phyloP scores from a whole-genome alignment of 2,113 vertebrate species.

The Tor tambroides region DNA sequence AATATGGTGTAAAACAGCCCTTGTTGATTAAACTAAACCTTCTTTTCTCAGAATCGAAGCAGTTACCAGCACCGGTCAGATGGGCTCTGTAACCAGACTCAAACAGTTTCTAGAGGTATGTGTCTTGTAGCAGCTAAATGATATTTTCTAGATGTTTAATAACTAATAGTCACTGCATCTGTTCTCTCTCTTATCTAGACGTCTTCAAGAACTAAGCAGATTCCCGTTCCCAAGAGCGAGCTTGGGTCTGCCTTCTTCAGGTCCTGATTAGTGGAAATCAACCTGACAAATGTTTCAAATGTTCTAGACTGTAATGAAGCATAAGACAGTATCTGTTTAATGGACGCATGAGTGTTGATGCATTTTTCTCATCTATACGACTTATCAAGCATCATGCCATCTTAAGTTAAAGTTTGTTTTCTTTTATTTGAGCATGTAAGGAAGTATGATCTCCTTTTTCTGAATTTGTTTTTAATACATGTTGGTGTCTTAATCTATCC shows the following conservation, averaged over 20 bases:
- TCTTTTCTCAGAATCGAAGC: constrained; percentile 79
- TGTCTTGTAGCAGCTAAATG: background rate
- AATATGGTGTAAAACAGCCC: background rate
- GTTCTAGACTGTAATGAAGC: background rate
- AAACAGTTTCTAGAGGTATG: constrained; percentile 85
- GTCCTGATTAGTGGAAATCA: constrained; percentile 62
- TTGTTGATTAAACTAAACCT: background rate
- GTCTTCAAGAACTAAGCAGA: constrained; percentile 69
- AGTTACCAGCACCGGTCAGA: constrained; percentile 79
- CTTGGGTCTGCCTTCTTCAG: constrained; percentile 84
- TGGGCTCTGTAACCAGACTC: constrained; percentile 82
- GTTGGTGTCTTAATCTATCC: background rate
- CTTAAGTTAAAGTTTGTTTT: background rate
- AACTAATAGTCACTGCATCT: background rate
- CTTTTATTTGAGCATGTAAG: background rate
- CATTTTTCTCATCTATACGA: no score
- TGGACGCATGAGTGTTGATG: background rate
- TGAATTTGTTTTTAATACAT: background rate
- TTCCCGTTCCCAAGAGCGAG: constrained; percentile 84
- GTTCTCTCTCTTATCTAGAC: constrained; percentile 56
- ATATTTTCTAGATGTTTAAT: background rate
- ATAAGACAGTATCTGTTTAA: background rate
- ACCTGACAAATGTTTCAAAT: background rate
- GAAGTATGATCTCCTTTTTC: background rate
- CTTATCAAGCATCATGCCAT: background rate